These are phyloP conservation scores for Helleia helle DNA, from an alignment of 2,888 invertebrate species.

Conservation along the genomic window DNA sequence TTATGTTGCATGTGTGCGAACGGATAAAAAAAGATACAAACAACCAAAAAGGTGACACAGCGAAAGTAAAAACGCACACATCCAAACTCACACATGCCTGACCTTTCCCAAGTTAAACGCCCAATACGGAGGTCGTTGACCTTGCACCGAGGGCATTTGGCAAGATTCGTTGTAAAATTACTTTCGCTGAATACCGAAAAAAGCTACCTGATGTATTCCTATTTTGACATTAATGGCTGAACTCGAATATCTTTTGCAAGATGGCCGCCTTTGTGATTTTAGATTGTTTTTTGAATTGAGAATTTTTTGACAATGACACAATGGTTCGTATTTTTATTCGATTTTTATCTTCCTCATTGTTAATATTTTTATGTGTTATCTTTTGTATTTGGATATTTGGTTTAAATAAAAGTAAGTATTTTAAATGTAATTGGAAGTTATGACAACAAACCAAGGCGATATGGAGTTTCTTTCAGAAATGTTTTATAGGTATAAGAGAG, in stretches of 20 bases:
- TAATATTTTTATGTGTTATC: too few relatives aligned
- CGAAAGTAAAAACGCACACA: conserved; percentile 58
- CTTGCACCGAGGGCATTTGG: conserved; percentile 54
- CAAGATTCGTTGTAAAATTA: conserved; percentile 50
- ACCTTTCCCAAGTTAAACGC: conserved; percentile 64
- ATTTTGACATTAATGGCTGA: too few relatives aligned
- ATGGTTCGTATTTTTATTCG: conserved; percentile 9
- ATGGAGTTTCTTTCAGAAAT: too few relatives aligned
- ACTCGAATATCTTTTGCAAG: conserved; percentile 30
- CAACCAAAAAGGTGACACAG: conserved; percentile 23
- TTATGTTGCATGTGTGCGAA: too few relatives aligned
- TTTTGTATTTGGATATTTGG: too few relatives aligned
- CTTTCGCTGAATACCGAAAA: conserved; percentile 53
- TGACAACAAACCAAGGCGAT: too few relatives aligned
- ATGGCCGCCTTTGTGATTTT: too few relatives aligned
- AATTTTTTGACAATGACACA: conserved; percentile 3
- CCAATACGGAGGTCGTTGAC: conserved; percentile 61
- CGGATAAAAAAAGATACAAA: conserved; percentile 18
- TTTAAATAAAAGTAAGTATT: too few relatives aligned
- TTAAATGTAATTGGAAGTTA: too few relatives aligned
- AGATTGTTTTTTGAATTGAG: conserved; percentile 21
- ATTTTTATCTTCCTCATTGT: too few relatives aligned
- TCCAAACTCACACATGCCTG: conserved; percentile 42
- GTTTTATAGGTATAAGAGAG: too few relatives aligned
- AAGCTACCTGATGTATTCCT: too few relatives aligned